A percentile compares a stretch with the other conserved stretches of the same genome.
Evolutionary conservation across 2,797 vertebrate species (phyloP).

Genomic region (Lutjanus argentimaculatus): DNA sequence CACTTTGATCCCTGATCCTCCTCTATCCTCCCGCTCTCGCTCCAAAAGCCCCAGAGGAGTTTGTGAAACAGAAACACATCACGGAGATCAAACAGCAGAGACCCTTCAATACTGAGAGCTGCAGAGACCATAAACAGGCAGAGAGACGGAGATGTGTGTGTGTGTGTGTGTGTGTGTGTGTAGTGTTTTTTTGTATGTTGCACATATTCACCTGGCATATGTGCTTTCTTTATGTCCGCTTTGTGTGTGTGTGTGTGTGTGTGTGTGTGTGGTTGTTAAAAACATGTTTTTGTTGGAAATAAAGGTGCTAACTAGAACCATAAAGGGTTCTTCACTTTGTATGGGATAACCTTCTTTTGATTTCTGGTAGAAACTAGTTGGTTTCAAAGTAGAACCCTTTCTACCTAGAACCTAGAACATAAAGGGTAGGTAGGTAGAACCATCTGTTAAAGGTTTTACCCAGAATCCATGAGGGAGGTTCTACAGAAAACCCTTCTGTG

Average conservation of each 20-base stretch:
- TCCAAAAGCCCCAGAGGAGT: constrained; percentile 40
- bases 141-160: not conserved
- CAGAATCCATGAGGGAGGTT: no score
- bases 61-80: constrained; percentile 46
- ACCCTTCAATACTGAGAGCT: constrained; percentile 17
- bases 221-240: not conserved
- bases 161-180: not conserved
- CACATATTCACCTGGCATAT: not conserved
- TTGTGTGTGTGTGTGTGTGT: not conserved
- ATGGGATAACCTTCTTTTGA: no score
- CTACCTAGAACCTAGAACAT: no score
- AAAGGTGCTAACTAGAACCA: no score
- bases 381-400: no score
- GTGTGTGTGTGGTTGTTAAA: not conserved
- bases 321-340: no score
- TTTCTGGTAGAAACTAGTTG: no score
- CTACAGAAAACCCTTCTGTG: no score
- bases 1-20: constrained; percentile 47
- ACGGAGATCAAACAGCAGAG: constrained; percentile 48
- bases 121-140: constrained; percentile 12
- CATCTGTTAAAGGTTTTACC: no score
- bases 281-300: no score
- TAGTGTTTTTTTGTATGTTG: not conserved
- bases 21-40: constrained; percentile 15
- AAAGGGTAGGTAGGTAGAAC: no score